Percentiles rank a stretch among this genome's conserved stretches.
Evolutionary conservation across 2,113 vertebrate genomes (phyloP).

Genomic region (Pangasianodon hypophthalmus): DNA sequence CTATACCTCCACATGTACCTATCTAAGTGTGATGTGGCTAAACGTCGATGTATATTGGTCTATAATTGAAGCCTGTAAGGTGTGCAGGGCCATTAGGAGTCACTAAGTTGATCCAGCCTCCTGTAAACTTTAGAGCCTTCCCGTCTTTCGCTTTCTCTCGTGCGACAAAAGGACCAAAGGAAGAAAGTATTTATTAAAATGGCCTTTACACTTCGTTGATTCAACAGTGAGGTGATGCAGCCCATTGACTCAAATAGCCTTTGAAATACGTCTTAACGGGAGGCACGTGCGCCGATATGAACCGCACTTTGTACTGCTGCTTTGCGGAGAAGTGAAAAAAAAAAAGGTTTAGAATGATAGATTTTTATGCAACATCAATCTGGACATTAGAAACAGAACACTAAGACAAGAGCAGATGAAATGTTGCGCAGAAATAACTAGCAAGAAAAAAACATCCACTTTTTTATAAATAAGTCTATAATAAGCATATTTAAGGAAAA

Average conservation of each 20-base stretch:
- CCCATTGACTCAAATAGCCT: slow-evolving; percentile 3
- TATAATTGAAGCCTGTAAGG: slow-evolving; percentile 64
- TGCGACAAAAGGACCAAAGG: slow-evolving; percentile 56
- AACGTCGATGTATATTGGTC: slow-evolving; percentile 20
- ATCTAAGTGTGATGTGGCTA: background rate
- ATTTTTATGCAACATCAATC: background rate
- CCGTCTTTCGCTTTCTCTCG: slow-evolving; percentile 66
- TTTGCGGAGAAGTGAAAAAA: background rate
- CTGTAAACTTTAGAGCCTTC: slow-evolving; percentile 73
- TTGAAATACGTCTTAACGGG: slow-evolving; percentile 13
- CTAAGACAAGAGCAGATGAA: background rate
- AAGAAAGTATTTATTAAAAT: slow-evolving; percentile 13
- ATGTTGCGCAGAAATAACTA: background rate
- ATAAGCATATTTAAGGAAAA: background rate
- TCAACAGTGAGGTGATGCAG: slow-evolving; percentile 22
- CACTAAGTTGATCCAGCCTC: slow-evolving; percentile 60
- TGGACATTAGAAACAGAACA: background rate
- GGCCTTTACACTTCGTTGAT: slow-evolving; percentile 27
- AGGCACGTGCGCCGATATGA: slow-evolving; percentile 20
- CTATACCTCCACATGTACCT: background rate
- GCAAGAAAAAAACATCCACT: background rate
- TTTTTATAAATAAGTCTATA: background rate
- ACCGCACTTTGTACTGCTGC: background rate
- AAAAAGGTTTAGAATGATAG: background rate
- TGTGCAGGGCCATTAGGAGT: slow-evolving; percentile 63